Base-by-base conservation (phyloP, 2,797 vertebrate genomes). In the Pterois miles region DNA sequence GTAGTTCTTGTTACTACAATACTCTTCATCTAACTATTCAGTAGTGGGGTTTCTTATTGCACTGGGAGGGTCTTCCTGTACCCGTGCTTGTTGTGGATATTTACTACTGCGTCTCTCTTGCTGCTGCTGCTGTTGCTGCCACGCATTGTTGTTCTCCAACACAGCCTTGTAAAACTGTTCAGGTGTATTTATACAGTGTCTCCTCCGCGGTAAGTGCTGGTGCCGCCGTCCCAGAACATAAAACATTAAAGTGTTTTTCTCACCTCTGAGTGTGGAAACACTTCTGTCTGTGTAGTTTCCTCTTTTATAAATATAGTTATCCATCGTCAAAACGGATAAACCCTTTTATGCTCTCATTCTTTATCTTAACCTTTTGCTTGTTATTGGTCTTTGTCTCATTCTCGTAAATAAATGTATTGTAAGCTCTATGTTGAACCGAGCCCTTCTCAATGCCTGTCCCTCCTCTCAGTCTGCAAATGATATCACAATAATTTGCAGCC, bases 191-290 rank as follows among this genome's bases (percentile, higher is more conserved):
- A 85, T 83, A 75, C 80, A 76, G 57, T 67, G 74, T 84, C 83
- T 90, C 76, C 29, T 83, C 65, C 62, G 23, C 69, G 59, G 76
- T 58, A 65, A 79, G 84, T 65, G n/a, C 65, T 16, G 14, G 75
- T 58, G 48, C 79, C 6, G 34, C 74, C 50, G 72, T 85, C 89
- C 84, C 80, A 63, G 33, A 82, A 82, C 88, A 90, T 92, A 80
- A 93, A 91, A 91, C 88, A 91, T 89, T 85, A 25, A 91, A 84
- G 68, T 76, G 78, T 83, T 90, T 82, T 76, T 88, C 83, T 91
- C 90, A 91, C 89, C 88, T 89, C 70, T 38, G 60, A 68, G 74
- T 36, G 33, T 25, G 53, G 59, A 63, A 67, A 53, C 53, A 31
- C 22, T 62, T 78, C 52, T 76, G 71, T 85, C 78, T 76, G 52